Evolutionary conservation across 2,113 vertebrate genomes (phyloP).

Genomic region (Geococcyx californianus): DNA sequence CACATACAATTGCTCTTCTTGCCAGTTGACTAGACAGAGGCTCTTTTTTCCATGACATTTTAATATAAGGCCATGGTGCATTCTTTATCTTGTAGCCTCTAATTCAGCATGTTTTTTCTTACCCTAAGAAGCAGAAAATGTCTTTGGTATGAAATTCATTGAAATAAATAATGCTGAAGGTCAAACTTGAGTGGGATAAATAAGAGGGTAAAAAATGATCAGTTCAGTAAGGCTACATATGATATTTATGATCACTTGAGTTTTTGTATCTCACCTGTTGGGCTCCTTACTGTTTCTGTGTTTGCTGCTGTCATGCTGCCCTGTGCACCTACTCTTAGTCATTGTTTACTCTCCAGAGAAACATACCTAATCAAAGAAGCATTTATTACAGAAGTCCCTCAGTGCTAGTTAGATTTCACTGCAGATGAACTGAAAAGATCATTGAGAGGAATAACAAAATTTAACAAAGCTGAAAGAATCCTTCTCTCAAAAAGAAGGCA

Average conservation of each 20-base stretch:
- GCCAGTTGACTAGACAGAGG: not conserved
- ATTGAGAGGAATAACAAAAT: not conserved
- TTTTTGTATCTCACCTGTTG: not conserved
- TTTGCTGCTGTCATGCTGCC: not conserved
- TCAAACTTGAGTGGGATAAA: not conserved
- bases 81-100: not conserved
- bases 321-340: not conserved
- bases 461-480: not conserved
- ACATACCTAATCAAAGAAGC: not conserved
- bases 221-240: not conserved
- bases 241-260: not conserved
- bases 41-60: not conserved
- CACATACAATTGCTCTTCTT: not conserved
- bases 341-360: not conserved
- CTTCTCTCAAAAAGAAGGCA: not conserved
- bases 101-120: not conserved
- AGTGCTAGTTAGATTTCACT: not conserved
- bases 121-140: not conserved
- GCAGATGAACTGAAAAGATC: not conserved
- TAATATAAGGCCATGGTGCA: not conserved
- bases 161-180: not conserved
- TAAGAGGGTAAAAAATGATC: not conserved
- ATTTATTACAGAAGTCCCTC: not conserved
- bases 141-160: not conserved
- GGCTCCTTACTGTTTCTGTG: not conserved